phyloP scores from a whole-genome alignment of 1,140 invertebrate species.

The Aphaenogaster rudis region DNA sequence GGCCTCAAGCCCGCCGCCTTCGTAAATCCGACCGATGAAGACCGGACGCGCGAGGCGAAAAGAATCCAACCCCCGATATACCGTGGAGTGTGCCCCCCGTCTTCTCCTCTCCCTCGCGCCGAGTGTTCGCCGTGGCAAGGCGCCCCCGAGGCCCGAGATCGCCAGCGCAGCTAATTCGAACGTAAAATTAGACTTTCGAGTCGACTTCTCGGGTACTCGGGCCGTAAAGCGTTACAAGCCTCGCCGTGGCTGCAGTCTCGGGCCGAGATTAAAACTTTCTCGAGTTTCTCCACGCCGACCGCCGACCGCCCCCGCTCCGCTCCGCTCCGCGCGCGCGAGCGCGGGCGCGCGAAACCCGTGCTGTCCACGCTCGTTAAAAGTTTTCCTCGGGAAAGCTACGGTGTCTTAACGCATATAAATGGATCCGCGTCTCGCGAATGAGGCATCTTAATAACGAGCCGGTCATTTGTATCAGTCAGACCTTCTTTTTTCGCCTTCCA shows the following conservation, averaged over 20 bases:
- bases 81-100: background rate
- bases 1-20: conserved; percentile 29
- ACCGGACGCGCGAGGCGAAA: conserved; percentile 17
- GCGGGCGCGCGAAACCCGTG: background rate
- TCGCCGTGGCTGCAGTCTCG: conserved; percentile 59
- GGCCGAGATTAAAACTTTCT: conserved; percentile 73
- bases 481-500: conserved; percentile 28
- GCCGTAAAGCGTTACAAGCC: conserved; percentile 67
- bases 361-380: conserved; percentile 72
- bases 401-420: conserved; percentile 74
- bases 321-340: background rate
- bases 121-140: background rate
- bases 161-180: conserved; percentile 62
- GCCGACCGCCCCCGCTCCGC: background rate
- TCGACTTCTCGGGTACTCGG: conserved; percentile 62
- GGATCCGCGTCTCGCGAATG: conserved; percentile 54
- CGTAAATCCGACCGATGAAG: conserved; percentile 62
- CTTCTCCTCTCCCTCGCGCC: background rate
- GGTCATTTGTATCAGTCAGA: conserved; percentile 71
- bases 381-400: conserved; percentile 64
- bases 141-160: background rate
- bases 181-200: conserved; percentile 72
- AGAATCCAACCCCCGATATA: conserved; percentile 38
- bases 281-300: conserved; percentile 40
- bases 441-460: conserved; percentile 72